Base-by-base conservation (phyloP, 2,797 vertebrate genomes). In the Microcaecilia unicolor region DNA sequence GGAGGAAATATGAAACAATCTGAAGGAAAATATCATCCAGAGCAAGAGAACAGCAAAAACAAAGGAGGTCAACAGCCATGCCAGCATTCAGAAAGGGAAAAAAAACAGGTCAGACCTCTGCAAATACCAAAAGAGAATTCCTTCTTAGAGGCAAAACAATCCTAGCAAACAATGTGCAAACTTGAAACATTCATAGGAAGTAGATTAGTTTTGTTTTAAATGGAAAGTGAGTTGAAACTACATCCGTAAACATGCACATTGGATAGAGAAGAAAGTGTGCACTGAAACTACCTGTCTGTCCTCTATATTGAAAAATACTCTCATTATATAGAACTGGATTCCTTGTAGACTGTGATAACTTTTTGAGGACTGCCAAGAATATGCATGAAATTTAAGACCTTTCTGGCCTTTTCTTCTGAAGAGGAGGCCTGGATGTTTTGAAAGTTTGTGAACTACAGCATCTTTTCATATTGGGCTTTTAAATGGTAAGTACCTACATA, bases 21-120 rank as follows among this genome's bases (percentile, higher is more conserved):
- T 1, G 33, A 52, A 57, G 58, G 52, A 58, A 67, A 64, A 67
- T 57, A 53, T 40, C 55, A 51, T 43, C 43, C 61, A 55, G 47
- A 60, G 60, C 44, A 58, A 55, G 25, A 1, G 25, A 11, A 25
- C 39, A 49, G 47, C 52, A 58, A 48, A 39, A 33, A 9, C 2
- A 0, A 27, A 37, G 53, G 55, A 55, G 61, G 52, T 65, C 58
- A 60, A 27, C 11, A 48, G 51, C 48, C 58, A 62, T 60, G 45
- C 25, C 34, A 3, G 34, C 28, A 0, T 35, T 29, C 33, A 37
- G 18, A 13, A 15, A 24, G 9, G 41, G 19, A 39, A 44, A 49
- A 5, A 4, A 44, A 41, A 37, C 41, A 6, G n/a, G 7, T 11
- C 4, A 21, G 23, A 22, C 25, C 18, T 15, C 5, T 6, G 29